Base-by-base conservation (phyloP, 2,888 invertebrate species). In the Oxyscelio sp. region DNA sequence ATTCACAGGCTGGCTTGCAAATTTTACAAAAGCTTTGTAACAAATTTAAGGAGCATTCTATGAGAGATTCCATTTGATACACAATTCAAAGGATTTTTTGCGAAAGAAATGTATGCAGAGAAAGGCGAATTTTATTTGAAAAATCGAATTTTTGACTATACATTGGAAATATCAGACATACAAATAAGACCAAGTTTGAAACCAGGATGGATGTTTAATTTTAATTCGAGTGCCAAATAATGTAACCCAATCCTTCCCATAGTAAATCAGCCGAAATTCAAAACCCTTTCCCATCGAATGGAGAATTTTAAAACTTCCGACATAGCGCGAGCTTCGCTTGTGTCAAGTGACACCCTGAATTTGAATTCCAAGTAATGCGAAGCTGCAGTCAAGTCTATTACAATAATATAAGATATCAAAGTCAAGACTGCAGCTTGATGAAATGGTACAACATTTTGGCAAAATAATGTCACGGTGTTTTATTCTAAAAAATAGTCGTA, bases 11-110 rank as follows among this genome's bases (percentile, higher is more conserved):
- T 65, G 82, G 70, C 61, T 81, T 45, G 70, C 68, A 70, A 81
- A 81, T 81, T 75, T 81, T 40, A 75, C 70, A 70, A 81, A 81
- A 74, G 66, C 75, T 61, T 81, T 81, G 59, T 74, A 74, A 74
- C 74, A 61, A 74, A 74, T 68, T 81, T 81, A 9, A 34, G 22
- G 38, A 34, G 50, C 52, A 52, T 73, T 73, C 15, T 40, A 19
- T n/a, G 21, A 8, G 22, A 24, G 43, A 56, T 56, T 71, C 65
- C 52, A n/a, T 58, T 71, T 71, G 24, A 65, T 34, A 40, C 71
- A 34, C 58, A 71, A 70, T 45, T 59, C 15, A 2, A 43, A 8
- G 34, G 6, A 4, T 11, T 43, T 43, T 43, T 43, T 8, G 38
- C 11, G 13, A 38, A 38, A 38, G 38, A 11, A 38, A 11, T 11